Conservation (phyloP, 2,113 vertebrate genomes). For the Hyaena hyaena region DNA sequence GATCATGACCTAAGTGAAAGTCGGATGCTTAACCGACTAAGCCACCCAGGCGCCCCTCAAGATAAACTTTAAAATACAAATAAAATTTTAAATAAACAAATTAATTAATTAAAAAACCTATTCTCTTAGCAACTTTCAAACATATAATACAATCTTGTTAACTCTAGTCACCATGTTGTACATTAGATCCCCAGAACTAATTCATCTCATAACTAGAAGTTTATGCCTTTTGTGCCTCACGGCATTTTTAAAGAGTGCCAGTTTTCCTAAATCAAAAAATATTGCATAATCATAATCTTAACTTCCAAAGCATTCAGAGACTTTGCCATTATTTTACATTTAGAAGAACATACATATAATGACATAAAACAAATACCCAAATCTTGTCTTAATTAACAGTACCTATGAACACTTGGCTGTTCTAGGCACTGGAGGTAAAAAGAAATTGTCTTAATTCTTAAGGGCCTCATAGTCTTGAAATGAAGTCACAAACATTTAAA, state of each 20-base stretch:
- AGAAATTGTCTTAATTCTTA: not conserved
- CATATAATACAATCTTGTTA: not conserved
- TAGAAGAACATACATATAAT: not conserved
- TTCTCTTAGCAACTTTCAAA: not conserved
- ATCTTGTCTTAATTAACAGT: not conserved
- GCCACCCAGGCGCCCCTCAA: too few species aligned
- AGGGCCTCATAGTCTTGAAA: not conserved
- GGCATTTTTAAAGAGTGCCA: not conserved
- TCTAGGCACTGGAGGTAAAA: not conserved
- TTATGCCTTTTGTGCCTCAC: too few species aligned
- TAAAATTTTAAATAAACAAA: not conserved
- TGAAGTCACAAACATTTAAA: not conserved
- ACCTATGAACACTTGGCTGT: not conserved
- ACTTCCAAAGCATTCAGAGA: not conserved
- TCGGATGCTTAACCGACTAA: too few species aligned
- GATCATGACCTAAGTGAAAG: too few species aligned
- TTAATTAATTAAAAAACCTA: not conserved
- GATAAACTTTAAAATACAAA: not conserved
- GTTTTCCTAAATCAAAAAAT: not conserved
- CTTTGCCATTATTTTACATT: not conserved
- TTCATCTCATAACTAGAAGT: not conserved
- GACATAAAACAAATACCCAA: not conserved
- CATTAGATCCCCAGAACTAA: not conserved
- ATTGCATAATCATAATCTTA: not conserved
- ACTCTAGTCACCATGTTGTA: not conserved